Percentiles rank a stretch among this genome's conserved stretches.
Evolutionary conservation across 2,113 vertebrate genomes (phyloP).

Genomic region (Sardina pilchardus): DNA sequence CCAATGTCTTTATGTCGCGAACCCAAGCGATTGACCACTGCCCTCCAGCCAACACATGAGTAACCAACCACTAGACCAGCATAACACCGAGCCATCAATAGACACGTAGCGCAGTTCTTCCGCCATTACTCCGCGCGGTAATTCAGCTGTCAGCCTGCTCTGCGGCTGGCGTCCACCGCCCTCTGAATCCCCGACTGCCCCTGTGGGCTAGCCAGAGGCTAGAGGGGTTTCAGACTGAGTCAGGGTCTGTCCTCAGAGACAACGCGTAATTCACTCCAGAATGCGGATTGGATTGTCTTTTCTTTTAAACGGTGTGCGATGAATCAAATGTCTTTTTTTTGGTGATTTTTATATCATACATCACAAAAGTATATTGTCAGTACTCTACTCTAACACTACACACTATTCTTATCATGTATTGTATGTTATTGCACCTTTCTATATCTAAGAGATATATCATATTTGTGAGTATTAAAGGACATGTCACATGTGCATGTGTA

Average conservation of each 20-base stretch:
- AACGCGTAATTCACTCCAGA: not conserved
- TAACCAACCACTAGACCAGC: not conserved
- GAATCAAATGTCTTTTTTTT: not conserved
- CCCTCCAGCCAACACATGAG: slow-evolving; percentile 11
- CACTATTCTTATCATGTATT: too few species aligned
- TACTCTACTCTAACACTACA: too few species aligned
- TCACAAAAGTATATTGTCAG: too few species aligned
- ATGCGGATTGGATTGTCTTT: not conserved
- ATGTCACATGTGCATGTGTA: too few species aligned
- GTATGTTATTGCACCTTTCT: too few species aligned
- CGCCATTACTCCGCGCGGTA: not conserved
- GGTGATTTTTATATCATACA: not conserved
- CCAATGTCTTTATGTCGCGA: not conserved
- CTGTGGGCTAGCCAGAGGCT: not conserved
- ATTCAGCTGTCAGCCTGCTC: not conserved
- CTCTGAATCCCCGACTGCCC: not conserved
- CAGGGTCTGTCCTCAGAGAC: not conserved
- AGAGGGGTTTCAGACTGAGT: not conserved
- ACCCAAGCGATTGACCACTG: not conserved
- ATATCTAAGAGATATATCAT: too few species aligned
- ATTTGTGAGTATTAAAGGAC: too few species aligned
- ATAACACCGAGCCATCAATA: not conserved
- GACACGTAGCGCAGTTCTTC: not conserved
- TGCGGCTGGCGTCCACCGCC: not conserved
- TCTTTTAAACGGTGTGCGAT: not conserved